Evolutionary conservation across 2,797 vertebrate genomes (phyloP).

Genomic region (Rhinatrema bivittatum): DNA sequence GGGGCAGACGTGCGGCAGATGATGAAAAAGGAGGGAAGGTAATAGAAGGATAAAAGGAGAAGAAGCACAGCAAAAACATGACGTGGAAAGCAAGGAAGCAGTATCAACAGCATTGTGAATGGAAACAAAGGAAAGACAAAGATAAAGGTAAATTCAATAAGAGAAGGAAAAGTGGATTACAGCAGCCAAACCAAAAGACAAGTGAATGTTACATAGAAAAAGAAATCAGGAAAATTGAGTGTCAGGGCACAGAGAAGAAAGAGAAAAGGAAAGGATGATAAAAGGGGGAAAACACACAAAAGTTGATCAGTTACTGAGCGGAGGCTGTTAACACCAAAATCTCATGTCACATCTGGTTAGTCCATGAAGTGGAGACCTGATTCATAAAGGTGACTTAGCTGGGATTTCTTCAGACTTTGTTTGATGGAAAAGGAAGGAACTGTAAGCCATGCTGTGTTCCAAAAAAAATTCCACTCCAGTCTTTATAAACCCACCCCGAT

Average conservation of each 20-base stretch:
- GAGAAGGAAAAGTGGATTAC: background rate
- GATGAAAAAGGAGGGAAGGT: slow-evolving; percentile 11
- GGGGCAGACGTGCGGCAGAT: slow-evolving; percentile 38
- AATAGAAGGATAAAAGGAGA: background rate
- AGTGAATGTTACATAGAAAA: slow-evolving; percentile 13
- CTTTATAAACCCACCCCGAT: no score
- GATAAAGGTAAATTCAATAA: background rate
- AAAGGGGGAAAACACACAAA: slow-evolving; percentile 34
- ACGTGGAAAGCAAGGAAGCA: slow-evolving; percentile 14
- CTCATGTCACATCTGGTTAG: background rate
- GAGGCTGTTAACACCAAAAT: slow-evolving; percentile 3
- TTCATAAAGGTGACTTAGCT: background rate
- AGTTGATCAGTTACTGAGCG: slow-evolving; percentile 25
- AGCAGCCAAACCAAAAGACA: slow-evolving; percentile 12
- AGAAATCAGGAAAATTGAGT: slow-evolving; percentile 30
- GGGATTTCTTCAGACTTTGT: no score
- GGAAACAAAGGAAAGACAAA: background rate
- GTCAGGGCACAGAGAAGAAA: slow-evolving; percentile 20
- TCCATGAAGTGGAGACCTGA: background rate
- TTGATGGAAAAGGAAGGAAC: no score
- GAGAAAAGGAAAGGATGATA: background rate
- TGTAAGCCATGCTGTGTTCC: no score
- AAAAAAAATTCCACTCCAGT: no score
- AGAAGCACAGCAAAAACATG: slow-evolving; percentile 1
- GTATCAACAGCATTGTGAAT: background rate